These are phyloP conservation scores for Perca flavescens DNA, from an alignment of 2,113 vertebrate genomes.

Conservation along the genomic window DNA sequence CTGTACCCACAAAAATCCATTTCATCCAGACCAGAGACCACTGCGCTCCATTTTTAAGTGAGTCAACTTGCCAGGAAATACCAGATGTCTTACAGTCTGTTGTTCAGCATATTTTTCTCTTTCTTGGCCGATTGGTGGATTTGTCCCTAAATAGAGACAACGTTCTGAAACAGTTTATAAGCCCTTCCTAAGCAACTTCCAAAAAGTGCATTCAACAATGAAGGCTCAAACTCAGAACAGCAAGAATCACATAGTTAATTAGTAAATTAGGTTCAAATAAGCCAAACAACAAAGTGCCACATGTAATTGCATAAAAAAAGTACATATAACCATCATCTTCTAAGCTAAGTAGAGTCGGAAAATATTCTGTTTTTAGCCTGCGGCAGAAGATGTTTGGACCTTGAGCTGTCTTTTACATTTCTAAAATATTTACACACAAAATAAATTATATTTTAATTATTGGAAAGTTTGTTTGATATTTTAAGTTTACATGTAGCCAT, in stretches of 20 bases:
- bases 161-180: background rate
- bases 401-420: too few relatives aligned
- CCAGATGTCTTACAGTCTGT: constrained; percentile 28
- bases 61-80: constrained; percentile 32
- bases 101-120: constrained; percentile 19
- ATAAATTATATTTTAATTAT: background rate
- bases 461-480: background rate
- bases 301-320: too few relatives aligned
- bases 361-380: too few relatives aligned
- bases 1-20: background rate
- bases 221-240: too few relatives aligned
- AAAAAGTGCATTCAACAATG: too few relatives aligned
- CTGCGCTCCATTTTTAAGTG: constrained; percentile 13
- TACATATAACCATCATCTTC: too few relatives aligned
- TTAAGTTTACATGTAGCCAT: background rate
- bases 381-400: too few relatives aligned
- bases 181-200: too few relatives aligned
- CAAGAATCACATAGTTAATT: too few relatives aligned
- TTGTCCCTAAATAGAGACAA: background rate
- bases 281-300: too few relatives aligned
- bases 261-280: too few relatives aligned
- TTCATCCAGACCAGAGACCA: constrained; percentile 14
- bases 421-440: background rate
- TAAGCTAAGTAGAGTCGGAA: too few relatives aligned
- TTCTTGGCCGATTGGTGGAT: background rate